Percentiles rank a stretch among this genome's conserved stretches.
Conservation (phyloP, 2,888 invertebrate genomes). For the Xanthorhoe designata region DNA sequence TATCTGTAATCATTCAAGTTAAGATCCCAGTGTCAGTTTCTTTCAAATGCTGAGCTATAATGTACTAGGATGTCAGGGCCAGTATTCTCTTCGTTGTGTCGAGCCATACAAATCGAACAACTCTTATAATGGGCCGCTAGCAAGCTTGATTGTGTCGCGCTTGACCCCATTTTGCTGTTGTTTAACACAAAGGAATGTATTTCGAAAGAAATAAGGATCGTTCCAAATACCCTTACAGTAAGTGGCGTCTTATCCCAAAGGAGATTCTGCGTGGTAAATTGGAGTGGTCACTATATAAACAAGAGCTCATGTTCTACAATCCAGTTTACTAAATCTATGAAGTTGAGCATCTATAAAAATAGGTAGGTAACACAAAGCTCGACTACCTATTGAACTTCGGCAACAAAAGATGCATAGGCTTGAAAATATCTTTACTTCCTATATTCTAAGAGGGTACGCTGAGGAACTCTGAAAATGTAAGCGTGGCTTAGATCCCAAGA, state of each 20-base stretch:
- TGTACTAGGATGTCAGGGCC: background rate
- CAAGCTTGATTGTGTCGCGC: conserved; percentile 19
- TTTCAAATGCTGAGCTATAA: background rate
- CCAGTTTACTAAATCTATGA: background rate
- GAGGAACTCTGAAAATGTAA: background rate
- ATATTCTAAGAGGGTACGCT: background rate
- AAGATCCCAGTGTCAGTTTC: background rate
- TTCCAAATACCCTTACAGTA: conserved; percentile 33
- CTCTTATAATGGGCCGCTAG: conserved; percentile 7
- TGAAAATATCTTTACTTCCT: background rate
- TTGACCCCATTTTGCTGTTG: conserved; percentile 30
- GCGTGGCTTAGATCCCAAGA: background rate
- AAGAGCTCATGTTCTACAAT: conserved; percentile 18
- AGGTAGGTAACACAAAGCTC: background rate
- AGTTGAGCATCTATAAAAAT: no score
- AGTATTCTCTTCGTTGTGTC: background rate
- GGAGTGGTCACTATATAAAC: conserved; percentile 37
- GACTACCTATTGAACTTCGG: conserved; percentile 4
- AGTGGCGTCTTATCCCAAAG: conserved; percentile 36
- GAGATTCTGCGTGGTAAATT: conserved; percentile 33
- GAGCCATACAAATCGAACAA: conserved; percentile 6
- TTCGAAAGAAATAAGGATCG: conserved; percentile 27
- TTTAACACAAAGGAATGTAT: conserved; percentile 32
- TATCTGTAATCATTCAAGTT: background rate
- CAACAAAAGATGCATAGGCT: conserved; percentile 13